phyloP scores from a whole-genome alignment of 2,888 invertebrate genomes.

The Nyleta sp. region DNA sequence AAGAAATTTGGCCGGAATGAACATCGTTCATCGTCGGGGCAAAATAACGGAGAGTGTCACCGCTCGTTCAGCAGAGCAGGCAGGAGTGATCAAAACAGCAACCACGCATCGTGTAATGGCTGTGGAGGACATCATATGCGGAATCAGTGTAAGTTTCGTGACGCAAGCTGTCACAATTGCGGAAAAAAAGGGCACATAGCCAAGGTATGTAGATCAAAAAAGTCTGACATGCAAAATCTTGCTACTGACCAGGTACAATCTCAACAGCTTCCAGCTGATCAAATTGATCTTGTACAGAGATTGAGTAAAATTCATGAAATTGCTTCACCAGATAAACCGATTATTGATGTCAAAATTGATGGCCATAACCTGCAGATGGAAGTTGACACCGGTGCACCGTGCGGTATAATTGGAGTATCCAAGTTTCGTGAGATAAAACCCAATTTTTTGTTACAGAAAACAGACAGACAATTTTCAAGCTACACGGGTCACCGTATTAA shows the following conservation, averaged over 20 bases:
- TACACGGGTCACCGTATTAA: slow-evolving; percentile 45
- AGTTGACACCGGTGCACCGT: slow-evolving; percentile 52
- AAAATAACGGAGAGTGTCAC: too few relatives aligned
- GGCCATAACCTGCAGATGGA: slow-evolving; percentile 23
- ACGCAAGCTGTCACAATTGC: slow-evolving; percentile 6
- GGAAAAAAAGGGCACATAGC: slow-evolving; percentile 28
- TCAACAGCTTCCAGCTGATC: not conserved
- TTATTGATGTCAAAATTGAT: slow-evolving; percentile 37
- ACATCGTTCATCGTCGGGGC: too few relatives aligned
- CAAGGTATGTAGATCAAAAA: slow-evolving; percentile 24
- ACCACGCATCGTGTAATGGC: not conserved
- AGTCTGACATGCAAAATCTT: not conserved
- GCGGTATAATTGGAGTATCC: slow-evolving; percentile 36
- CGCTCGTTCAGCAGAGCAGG: not conserved
- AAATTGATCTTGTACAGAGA: not conserved
- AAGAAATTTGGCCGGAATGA: not conserved
- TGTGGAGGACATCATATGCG: slow-evolving; percentile 17
- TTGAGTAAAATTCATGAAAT: not conserved
- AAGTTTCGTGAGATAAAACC: slow-evolving; percentile 12
- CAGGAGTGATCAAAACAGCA: not conserved
- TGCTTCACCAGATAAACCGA: slow-evolving; percentile 5
- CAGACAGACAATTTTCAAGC: slow-evolving; percentile 45
- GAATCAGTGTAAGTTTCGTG: not conserved
- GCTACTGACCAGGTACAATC: not conserved
- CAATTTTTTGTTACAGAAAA: slow-evolving; percentile 10